Evolutionary conservation across 2,797 vertebrate genomes (phyloP), one percentile per base, ranked within the genome.

Genomic region (Miichthys miiuy): DNA sequence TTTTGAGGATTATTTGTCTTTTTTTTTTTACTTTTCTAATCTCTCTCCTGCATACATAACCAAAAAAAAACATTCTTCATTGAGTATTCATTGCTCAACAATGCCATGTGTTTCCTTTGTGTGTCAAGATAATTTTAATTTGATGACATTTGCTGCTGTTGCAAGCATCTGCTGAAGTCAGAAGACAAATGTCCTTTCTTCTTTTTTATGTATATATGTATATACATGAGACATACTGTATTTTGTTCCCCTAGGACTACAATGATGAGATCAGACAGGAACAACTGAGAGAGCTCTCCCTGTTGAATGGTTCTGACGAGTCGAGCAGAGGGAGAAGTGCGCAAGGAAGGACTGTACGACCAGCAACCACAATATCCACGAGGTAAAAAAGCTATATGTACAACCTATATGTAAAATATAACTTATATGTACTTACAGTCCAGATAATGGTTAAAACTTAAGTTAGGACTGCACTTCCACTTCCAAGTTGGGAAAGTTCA

Each of bases 251-350:
- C 4, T 85, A 96, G 98, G 98, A 99, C 92, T 99, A 99, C 89
- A 99, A 99, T 76, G 98, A 99, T 91, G 97, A 99, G 94, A 99
- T 99, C 90, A 97, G 98, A 80, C 98, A 99, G 92, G 98, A 99
- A 89, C 98, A 99, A 71, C 94, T 99, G 83, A 96, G 98, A 85
- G 98, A 99, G 90, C 94, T 99, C 64, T 99, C 98, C 0, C 96
- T 97, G 87, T 91, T 99, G 91, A 99, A 99, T 0, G 98, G 97
- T 77, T 98, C 97, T 1, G 97, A 99, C 9, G 97, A 99, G 70
- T 95, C 97, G 57, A 94, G 91, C 81, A 95, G 96, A 89, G 97
- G 96, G 75, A 96, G 97, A 88, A 95, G 92, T 41, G 90, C 92
- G 55, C 95, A 95, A 83, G 97, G 95, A 88, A 95, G 97, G 89